A percentile compares a stretch with the other conserved stretches of the same genome.
phyloP scores from a whole-genome alignment of 2,888 invertebrate species.

The Chymomyza procnemis region DNA sequence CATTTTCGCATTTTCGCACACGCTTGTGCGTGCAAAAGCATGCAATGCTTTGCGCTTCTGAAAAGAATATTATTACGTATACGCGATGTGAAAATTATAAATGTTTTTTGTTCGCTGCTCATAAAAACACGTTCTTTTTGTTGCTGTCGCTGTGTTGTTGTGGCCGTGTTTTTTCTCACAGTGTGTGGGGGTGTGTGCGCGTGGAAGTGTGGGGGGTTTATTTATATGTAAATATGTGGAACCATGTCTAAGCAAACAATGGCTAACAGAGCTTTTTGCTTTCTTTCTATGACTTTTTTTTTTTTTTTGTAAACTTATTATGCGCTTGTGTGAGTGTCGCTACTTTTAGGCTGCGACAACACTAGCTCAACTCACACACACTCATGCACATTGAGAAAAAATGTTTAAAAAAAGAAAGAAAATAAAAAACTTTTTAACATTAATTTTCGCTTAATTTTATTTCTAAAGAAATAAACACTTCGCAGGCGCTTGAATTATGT shows the following conservation, averaged over 20 bases:
- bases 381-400: too few species aligned
- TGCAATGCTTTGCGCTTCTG: conserved; percentile 28
- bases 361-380: too few species aligned
- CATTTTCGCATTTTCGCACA: conserved; percentile 17
- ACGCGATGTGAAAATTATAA: conserved; percentile 36
- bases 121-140: not conserved
- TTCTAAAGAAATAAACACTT: too few species aligned
- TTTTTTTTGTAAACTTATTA: conserved; percentile 45
- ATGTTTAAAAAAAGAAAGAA: too few species aligned
- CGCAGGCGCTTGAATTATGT: too few species aligned
- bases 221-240: conserved; percentile 10
- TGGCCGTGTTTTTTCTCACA: conserved; percentile 21
- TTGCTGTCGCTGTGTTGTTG: conserved; percentile 23
- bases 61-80: conserved; percentile 36
- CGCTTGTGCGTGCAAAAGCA: conserved; percentile 36
- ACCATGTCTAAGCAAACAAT: conserved; percentile 57
- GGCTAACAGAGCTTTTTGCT: conserved; percentile 15
- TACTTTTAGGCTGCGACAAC: too few species aligned
- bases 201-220: not conserved
- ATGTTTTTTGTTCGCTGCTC: not conserved
- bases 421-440: too few species aligned
- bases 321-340: too few species aligned
- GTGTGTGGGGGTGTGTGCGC: not conserved
- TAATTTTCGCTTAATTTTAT: too few species aligned
- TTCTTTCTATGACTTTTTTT: conserved; percentile 53